A percentile compares a stretch with the other conserved stretches of the same genome.
phyloP scores from a whole-genome alignment of 2,797 vertebrate species.

The Fratercula arctica region DNA sequence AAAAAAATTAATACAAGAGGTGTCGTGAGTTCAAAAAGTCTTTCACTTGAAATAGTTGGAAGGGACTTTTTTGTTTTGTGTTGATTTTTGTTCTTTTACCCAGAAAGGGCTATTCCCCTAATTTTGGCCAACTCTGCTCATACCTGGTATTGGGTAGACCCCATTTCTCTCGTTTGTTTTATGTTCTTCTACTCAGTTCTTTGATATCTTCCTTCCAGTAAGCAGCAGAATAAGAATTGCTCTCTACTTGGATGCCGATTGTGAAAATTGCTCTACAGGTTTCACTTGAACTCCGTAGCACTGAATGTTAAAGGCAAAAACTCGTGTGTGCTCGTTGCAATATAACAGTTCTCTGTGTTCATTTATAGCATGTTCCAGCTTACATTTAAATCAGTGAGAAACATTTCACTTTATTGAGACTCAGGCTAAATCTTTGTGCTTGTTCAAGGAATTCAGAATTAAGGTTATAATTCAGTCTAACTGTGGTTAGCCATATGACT shows the following conservation, averaged over 20 bases:
- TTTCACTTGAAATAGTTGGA: background rate
- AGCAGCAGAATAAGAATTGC: background rate
- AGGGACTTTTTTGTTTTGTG: background rate
- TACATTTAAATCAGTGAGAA: background rate
- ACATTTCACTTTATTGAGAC: background rate
- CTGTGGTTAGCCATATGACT: background rate
- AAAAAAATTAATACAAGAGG: background rate
- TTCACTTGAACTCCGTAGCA: fast-evolving
- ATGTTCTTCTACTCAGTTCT: background rate
- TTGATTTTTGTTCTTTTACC: background rate
- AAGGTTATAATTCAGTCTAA: background rate
- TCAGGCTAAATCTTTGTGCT: background rate
- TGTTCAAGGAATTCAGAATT: background rate
- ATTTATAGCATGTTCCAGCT: background rate
- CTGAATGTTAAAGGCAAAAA: background rate
- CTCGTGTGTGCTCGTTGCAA: background rate
- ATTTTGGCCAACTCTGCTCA: background rate
- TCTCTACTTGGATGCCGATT: background rate
- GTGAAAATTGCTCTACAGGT: background rate
- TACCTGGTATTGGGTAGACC: background rate
- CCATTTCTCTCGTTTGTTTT: background rate
- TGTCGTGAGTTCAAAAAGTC: background rate
- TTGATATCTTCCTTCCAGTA: background rate
- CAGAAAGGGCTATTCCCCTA: background rate
- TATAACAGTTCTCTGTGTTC: background rate